Percentiles rank a stretch among this genome's conserved stretches.
phyloP scores from a whole-genome alignment of 2,888 invertebrate genomes.

The Eledone cirrhosa region DNA sequence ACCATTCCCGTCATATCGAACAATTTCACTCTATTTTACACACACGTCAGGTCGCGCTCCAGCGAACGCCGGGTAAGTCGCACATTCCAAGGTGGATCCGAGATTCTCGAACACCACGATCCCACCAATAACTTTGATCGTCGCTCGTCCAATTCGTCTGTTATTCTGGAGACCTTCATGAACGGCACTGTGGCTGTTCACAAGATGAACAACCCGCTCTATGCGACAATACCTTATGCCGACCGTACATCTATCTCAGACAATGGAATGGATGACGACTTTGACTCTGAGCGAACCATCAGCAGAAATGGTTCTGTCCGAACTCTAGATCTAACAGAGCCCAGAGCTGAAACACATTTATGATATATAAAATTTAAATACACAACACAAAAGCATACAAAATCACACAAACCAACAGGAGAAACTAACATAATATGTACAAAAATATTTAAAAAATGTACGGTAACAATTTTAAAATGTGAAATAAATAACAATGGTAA shows the following conservation, averaged over 20 bases:
- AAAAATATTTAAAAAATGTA: too few relatives aligned
- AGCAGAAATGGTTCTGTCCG: slow-evolving; percentile 37
- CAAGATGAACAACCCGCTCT: slow-evolving; percentile 31
- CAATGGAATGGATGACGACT: background rate
- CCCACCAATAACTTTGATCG: slow-evolving; percentile 31
- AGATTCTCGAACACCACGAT: slow-evolving; percentile 33
- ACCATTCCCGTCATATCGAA: slow-evolving; percentile 66
- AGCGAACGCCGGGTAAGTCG: slow-evolving; percentile 34
- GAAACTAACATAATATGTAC: too few relatives aligned
- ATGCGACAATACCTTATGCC: slow-evolving; percentile 28
- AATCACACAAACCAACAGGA: too few relatives aligned
- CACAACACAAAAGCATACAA: background rate
- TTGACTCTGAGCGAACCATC: slow-evolving; percentile 29
- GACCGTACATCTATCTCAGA: slow-evolving; percentile 29
- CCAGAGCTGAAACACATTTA: slow-evolving; percentile 10
- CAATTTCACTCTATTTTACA: slow-evolving; percentile 65
- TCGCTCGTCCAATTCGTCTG: slow-evolving; percentile 45
- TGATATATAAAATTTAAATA: slow-evolving; percentile 7
- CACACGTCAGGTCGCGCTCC: slow-evolving; percentile 60
- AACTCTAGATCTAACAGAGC: slow-evolving; percentile 9
- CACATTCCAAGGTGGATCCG: slow-evolving; percentile 28
- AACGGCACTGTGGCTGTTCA: slow-evolving; percentile 44
- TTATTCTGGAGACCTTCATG: slow-evolving; percentile 44
- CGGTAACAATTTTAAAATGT: too few relatives aligned
- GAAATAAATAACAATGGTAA: background rate